These are phyloP conservation scores for Platorchestia sp. DNA, from an alignment of 1,140 invertebrate genomes.

Conservation along the genomic window DNA sequence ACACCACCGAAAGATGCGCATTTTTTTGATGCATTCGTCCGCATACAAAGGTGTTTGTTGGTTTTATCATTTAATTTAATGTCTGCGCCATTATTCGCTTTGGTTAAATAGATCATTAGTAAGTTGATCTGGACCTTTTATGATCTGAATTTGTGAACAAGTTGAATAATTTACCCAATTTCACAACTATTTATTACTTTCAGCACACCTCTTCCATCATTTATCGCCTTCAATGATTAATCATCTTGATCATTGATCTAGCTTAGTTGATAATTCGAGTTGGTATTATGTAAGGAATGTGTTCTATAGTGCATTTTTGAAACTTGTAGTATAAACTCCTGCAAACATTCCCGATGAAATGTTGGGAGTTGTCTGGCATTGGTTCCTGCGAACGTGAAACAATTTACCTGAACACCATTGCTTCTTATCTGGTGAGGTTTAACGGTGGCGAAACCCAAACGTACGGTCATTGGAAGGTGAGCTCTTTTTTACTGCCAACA, in stretches of 20 bases:
- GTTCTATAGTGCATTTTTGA: neutral
- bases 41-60: neutral
- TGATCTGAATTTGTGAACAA: neutral
- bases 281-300: neutral
- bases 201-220: no score
- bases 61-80: neutral
- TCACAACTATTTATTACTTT: no score
- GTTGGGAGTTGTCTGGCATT: neutral
- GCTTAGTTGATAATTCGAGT: neutral
- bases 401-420: neutral
- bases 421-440: neutral
- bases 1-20: neutral
- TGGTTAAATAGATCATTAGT: neutral
- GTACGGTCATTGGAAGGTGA: neutral
- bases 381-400: neutral
- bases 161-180: no score
- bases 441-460: neutral
- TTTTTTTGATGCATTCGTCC: neutral
- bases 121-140: neutral
- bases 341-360: neutral
- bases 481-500: neutral
- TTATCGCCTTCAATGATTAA: no score
- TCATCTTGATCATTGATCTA: neutral
- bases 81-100: neutral
- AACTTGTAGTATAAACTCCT: neutral